Evolutionary conservation across 1,140 invertebrate species (phyloP).

Genomic region (Rhysida immarginata): DNA sequence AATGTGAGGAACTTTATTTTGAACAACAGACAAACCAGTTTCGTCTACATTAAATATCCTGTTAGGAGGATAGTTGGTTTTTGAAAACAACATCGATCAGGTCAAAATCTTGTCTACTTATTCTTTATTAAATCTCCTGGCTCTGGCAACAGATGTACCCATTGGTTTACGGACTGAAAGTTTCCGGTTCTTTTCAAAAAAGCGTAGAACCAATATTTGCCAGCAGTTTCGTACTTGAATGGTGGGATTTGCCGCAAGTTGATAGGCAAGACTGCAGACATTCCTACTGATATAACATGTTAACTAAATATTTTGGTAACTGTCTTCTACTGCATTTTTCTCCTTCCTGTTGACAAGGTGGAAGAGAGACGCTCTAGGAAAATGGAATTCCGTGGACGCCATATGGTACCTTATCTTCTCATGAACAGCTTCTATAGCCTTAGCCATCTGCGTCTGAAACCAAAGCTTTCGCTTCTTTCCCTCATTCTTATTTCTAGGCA

Average conservation of each 20-base stretch:
- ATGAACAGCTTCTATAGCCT: slow-evolving; percentile 6
- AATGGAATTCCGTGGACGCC: slow-evolving; percentile 5
- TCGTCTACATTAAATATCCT: slow-evolving; percentile 4
- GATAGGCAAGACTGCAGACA: slow-evolving; percentile 10
- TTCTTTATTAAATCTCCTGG: slow-evolving; percentile 5
- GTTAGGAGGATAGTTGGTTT: slow-evolving; percentile 7
- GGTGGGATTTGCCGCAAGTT: slow-evolving; percentile 3
- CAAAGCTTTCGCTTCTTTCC: neutral
- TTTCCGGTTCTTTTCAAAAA: slow-evolving; percentile 2
- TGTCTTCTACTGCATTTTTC: slow-evolving; percentile 7
- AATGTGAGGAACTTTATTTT: slow-evolving; percentile 1
- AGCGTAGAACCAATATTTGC: slow-evolving; percentile 1
- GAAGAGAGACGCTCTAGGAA: slow-evolving; percentile 8
- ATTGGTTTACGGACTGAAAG: neutral
- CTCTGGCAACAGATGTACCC: slow-evolving; percentile 6
- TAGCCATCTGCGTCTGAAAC: neutral
- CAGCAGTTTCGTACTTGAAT: neutral
- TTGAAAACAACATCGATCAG: neutral
- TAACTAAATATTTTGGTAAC: slow-evolving; percentile 10
- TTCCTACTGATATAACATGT: slow-evolving; percentile 7
- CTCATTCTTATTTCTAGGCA: neutral
- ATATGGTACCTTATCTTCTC: slow-evolving; percentile 1
- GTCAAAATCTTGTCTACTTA: slow-evolving; percentile 11
- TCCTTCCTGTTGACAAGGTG: slow-evolving; percentile 8
- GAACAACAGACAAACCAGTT: slow-evolving; percentile 1